These are phyloP conservation scores for Leucophenga varia DNA, from an alignment of 1,140 invertebrate genomes.

Conservation along the genomic window DNA sequence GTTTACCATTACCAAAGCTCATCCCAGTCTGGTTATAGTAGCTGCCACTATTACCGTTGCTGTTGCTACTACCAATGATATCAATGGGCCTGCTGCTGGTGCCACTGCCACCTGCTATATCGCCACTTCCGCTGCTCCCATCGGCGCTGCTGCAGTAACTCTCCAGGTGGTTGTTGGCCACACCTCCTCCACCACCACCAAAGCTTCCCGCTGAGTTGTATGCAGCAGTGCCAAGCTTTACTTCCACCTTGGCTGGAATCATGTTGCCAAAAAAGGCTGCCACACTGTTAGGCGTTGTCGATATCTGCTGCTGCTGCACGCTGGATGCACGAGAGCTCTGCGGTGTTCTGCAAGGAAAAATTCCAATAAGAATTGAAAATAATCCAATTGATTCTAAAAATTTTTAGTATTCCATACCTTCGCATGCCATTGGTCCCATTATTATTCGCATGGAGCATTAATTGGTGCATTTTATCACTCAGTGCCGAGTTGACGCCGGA, in stretches of 20 bases:
- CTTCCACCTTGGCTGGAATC: slow-evolving; percentile 52
- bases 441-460: slow-evolving; percentile 25
- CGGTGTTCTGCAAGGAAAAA: slow-evolving; percentile 23
- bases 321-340: slow-evolving; percentile 31
- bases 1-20: slow-evolving; percentile 21
- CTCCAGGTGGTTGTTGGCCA: slow-evolving; percentile 12
- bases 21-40: slow-evolving; percentile 11
- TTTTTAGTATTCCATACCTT: slow-evolving; percentile 20
- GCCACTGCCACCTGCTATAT: slow-evolving; percentile 3
- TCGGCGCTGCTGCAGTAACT: slow-evolving; percentile 39
- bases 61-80: slow-evolving; percentile 32
- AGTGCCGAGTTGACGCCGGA: slow-evolving; percentile 20
- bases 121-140: slow-evolving; percentile 28
- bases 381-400: not conserved
- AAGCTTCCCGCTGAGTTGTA: slow-evolving; percentile 15
- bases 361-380: not conserved
- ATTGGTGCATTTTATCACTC: slow-evolving; percentile 39
- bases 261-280: slow-evolving; percentile 52
- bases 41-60: slow-evolving; percentile 15
- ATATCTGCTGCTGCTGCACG: slow-evolving; percentile 21
- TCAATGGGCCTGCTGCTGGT: slow-evolving; percentile 41
- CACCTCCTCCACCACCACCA: not conserved
- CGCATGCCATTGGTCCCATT: slow-evolving; percentile 25
- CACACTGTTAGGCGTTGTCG: slow-evolving; percentile 41
- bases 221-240: slow-evolving; percentile 31